Evolutionary conservation across 2,888 invertebrate genomes (phyloP).

Genomic region (Apotomis turbidana): DNA sequence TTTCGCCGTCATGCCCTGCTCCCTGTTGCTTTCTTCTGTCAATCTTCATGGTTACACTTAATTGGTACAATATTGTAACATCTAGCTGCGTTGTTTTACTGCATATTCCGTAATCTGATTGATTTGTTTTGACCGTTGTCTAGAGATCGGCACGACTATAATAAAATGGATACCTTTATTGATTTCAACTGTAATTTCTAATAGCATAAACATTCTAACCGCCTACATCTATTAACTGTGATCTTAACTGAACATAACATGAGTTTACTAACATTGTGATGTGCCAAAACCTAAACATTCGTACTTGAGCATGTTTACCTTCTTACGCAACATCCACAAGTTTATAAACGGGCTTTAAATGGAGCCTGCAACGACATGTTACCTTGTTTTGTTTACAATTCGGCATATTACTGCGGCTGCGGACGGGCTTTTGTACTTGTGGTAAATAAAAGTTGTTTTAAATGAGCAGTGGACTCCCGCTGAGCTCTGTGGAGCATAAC

Average conservation of each 20-base stretch:
- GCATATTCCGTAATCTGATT: constrained; percentile 43
- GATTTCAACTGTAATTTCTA: constrained; percentile 18
- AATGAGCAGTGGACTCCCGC: constrained; percentile 58
- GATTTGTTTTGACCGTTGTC: constrained; percentile 37
- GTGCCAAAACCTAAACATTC: constrained; percentile 35
- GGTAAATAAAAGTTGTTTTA: constrained; percentile 47
- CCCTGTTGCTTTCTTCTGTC: constrained; percentile 71
- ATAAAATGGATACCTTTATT: constrained; percentile 25
- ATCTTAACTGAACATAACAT: constrained; percentile 23
- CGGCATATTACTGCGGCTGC: constrained; percentile 10
- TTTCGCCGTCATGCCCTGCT: constrained; percentile 64
- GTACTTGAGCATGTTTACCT: constrained; percentile 37
- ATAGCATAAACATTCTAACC: constrained; percentile 28
- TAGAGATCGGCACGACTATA: constrained; percentile 23
- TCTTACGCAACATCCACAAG: constrained; percentile 30
- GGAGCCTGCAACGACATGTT: constrained; percentile 25
- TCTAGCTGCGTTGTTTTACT: constrained; percentile 47
- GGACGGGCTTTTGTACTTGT: constrained; percentile 45
- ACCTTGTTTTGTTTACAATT: constrained; percentile 35
- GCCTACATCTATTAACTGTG: constrained; percentile 27
- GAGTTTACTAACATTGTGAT: constrained; percentile 38
- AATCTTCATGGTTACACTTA: constrained; percentile 64
- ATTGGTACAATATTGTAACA: constrained; percentile 67
- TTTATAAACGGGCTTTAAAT: constrained; percentile 28
- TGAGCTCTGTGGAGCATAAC: constrained; percentile 52